phyloP scores from a whole-genome alignment of 2,888 invertebrate species.

The Gari tellinella region DNA sequence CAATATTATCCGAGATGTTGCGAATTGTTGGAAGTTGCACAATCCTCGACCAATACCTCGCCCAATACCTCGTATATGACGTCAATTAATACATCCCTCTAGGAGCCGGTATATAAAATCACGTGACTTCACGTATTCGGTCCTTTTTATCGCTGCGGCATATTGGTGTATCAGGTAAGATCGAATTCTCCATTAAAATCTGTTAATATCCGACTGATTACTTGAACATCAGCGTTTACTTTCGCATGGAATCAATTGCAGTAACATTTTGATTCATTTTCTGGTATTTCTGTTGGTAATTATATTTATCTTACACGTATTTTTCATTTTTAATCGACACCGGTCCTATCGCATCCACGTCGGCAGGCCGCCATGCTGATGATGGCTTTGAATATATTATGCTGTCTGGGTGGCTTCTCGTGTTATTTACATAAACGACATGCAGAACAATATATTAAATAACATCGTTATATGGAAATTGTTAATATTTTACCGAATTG shows the following conservation, averaged over 20 bases:
- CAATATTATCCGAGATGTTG: too few species aligned
- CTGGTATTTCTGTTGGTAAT: not conserved
- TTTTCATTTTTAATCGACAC: not conserved
- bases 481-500: too few species aligned
- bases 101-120: slow-evolving; percentile 64
- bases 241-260: too few species aligned
- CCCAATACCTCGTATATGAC: slow-evolving; percentile 62
- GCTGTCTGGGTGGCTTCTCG: not conserved
- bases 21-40: slow-evolving; percentile 20
- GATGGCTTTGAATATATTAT: not conserved
- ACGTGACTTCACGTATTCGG: slow-evolving; percentile 66
- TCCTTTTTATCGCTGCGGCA: slow-evolving; percentile 71
- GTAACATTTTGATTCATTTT: too few species aligned
- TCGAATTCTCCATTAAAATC: slow-evolving; percentile 22
- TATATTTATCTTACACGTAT: not conserved
- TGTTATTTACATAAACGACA: too few species aligned
- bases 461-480: too few species aligned
- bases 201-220: slow-evolving; percentile 9
- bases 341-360: slow-evolving; percentile 20
- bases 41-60: slow-evolving; percentile 37
- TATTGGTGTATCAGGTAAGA: slow-evolving; percentile 40
- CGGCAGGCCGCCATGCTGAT: slow-evolving; percentile 15
- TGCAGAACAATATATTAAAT: too few species aligned
- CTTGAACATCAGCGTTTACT: too few species aligned
- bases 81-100: slow-evolving; percentile 73